These are phyloP conservation scores for Ammodytes dubius DNA, from an alignment of 2,113 vertebrate species.

Conservation along the genomic window DNA sequence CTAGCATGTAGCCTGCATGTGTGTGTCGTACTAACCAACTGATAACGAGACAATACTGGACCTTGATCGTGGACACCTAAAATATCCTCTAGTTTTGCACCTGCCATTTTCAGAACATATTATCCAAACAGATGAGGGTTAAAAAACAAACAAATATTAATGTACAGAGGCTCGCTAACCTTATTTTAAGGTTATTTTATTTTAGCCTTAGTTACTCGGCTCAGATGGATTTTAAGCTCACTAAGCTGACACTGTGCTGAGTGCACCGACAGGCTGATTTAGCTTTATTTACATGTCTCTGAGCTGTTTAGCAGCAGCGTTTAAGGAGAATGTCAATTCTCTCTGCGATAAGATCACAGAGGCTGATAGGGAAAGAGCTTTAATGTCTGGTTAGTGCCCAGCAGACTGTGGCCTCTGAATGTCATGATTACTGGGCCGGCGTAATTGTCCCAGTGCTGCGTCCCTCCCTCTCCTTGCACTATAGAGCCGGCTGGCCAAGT, in stretches of 20 bases:
- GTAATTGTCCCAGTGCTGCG: slow-evolving; percentile 70
- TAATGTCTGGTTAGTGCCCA: slow-evolving; percentile 61
- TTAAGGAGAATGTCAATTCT: slow-evolving; percentile 56
- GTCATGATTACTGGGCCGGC: slow-evolving; percentile 72
- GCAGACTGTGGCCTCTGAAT: slow-evolving; percentile 65
- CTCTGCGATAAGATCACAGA: slow-evolving; percentile 47
- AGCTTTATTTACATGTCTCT: slow-evolving; percentile 56
- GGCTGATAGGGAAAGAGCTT: slow-evolving; percentile 58
- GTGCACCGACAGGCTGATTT: slow-evolving; percentile 37
- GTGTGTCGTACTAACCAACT: slow-evolving; percentile 34
- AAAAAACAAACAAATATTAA: slow-evolving; percentile 37
- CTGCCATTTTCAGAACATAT: background rate
- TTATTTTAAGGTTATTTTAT: too few relatives aligned
- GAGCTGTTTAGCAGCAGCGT: slow-evolving; percentile 34
- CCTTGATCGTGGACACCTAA: background rate
- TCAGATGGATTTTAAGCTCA: slow-evolving; percentile 53
- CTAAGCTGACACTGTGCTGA: slow-evolving; percentile 55
- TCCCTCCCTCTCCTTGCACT: slow-evolving; percentile 65
- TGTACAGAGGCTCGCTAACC: slow-evolving; percentile 5
- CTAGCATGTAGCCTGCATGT: slow-evolving; percentile 29
- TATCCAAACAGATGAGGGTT: slow-evolving; percentile 23
- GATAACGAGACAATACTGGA: background rate
- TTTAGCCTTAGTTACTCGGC: slow-evolving; percentile 17
- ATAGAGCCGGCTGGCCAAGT: slow-evolving; percentile 68
- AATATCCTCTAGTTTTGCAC: background rate